Base-by-base conservation (phyloP, 2,888 invertebrate species). In the Drosophila quinaria region DNA sequence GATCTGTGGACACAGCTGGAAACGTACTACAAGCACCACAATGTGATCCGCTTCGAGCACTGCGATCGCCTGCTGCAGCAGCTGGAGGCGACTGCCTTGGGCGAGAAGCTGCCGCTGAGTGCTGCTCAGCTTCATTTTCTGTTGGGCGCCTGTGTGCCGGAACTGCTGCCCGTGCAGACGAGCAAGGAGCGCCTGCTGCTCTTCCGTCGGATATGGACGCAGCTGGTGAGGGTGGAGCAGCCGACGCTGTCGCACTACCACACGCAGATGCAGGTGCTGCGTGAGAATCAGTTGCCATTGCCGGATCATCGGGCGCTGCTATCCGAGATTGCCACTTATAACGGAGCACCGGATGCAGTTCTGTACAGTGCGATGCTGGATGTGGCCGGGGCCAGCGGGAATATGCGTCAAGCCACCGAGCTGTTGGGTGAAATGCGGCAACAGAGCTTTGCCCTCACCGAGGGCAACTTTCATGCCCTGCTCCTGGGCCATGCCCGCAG, bases 381-480 rank as follows among this genome's bases (percentile, higher is more conserved):
- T 76, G 93, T 94, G 55, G 93, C 94, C 5, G 95, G 94, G 61
- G 94, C 94, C 56, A 84, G 79, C 33, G 95, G 95, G 13, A 94
- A 95, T 80, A 88, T 94, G 17, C 93, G 94, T 35, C 94, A 95
- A 83, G 94, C 94, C 0, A 93, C 94, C 80, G 90, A 92, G 52
- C 92, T 96, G 6, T 92, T 96, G 60, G 92, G 94, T 2, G 93
- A 94, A 50, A 95, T 96, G 94, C 95, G 95, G 78, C 85, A 93
- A 1, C 91, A 92, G 17, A 92, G 92, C 1, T 90, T 94, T 47
- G 91, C 94, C 0, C 92, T 95, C 0, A 94, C 94, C n/a, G 95
- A 95, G 80, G 92, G 91, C 64, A 92, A 94, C 19, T 95, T 95
- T 59, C 94, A 94, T 79, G 93, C 94, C 0, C 92, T 96, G 0